phyloP scores from a whole-genome alignment of 2,888 invertebrate genomes.

The Drosophila ustulata region DNA sequence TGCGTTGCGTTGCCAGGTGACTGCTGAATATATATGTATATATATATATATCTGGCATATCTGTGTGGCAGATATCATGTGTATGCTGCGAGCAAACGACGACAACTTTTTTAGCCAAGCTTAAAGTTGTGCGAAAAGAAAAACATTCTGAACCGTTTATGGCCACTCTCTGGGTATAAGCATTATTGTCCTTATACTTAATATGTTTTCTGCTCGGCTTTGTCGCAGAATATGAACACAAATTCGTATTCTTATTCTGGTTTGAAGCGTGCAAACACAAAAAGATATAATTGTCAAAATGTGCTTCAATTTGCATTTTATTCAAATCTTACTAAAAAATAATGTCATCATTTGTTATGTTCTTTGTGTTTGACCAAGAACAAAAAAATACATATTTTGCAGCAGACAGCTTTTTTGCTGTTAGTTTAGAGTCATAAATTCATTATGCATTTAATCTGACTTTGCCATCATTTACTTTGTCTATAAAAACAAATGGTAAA shows the following conservation, averaged over 20 bases:
- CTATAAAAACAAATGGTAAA: background rate
- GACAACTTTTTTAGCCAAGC: slow-evolving; percentile 34
- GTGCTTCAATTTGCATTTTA: slow-evolving; percentile 31
- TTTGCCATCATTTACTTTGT: slow-evolving; percentile 11
- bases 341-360: slow-evolving; percentile 10
- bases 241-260: background rate
- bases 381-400: background rate
- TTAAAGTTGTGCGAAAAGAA: slow-evolving; percentile 44
- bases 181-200: slow-evolving; percentile 36
- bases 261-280: slow-evolving; percentile 4
- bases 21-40: slow-evolving; percentile 19
- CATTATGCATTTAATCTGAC: slow-evolving; percentile 7
- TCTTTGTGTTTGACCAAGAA: slow-evolving; percentile 1
- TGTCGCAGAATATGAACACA: background rate
- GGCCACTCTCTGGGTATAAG: slow-evolving; percentile 1
- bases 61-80: slow-evolving; percentile 15
- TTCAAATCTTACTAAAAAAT: slow-evolving; percentile 6
- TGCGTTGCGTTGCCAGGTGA: slow-evolving; percentile 53
- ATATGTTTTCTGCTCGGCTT: slow-evolving; percentile 25
- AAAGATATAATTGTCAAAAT: slow-evolving; percentile 20
- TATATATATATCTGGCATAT: slow-evolving; percentile 8
- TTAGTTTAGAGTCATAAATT: slow-evolving; percentile 11
- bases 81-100: background rate
- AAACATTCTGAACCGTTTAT: slow-evolving; percentile 47
- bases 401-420: background rate